Conservation (phyloP, 2,113 vertebrate species). For the Gymnogyps californianus region DNA sequence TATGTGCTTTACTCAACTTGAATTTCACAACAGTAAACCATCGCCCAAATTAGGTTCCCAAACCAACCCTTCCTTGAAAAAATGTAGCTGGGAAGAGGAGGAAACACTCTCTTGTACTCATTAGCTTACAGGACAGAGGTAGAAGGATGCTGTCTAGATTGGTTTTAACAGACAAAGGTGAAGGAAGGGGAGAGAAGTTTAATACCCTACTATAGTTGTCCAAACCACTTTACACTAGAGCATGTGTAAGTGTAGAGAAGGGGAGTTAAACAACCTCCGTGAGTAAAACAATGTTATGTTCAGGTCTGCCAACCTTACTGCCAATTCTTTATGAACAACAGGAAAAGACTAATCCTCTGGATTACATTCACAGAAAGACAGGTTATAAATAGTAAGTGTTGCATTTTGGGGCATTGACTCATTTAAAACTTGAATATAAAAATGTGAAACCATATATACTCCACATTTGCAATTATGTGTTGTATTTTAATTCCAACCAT, state of each 20-base stretch:
- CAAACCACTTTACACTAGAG: not conserved
- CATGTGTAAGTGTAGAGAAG: not conserved
- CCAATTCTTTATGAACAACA: not conserved
- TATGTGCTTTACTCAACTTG: not conserved
- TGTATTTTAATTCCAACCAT: slow-evolving; percentile 59
- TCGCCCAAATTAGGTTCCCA: not conserved
- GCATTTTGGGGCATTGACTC: not conserved
- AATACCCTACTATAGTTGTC: not conserved
- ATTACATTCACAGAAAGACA: not conserved
- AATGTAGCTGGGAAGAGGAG: not conserved
- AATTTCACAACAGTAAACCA: not conserved
- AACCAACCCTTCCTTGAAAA: not conserved
- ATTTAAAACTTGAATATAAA: not conserved
- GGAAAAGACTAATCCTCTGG: not conserved
- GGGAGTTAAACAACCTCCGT: not conserved
- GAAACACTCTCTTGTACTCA: not conserved
- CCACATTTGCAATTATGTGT: not conserved
- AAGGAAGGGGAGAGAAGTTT: not conserved
- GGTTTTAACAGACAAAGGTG: not conserved
- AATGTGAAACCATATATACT: not conserved
- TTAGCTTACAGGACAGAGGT: not conserved
- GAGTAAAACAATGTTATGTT: not conserved
- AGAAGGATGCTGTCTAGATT: not conserved
- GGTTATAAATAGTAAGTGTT: not conserved
- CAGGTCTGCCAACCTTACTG: not conserved